phyloP scores from a whole-genome alignment of 1,140 invertebrate genomes.

The Formica selysi region DNA sequence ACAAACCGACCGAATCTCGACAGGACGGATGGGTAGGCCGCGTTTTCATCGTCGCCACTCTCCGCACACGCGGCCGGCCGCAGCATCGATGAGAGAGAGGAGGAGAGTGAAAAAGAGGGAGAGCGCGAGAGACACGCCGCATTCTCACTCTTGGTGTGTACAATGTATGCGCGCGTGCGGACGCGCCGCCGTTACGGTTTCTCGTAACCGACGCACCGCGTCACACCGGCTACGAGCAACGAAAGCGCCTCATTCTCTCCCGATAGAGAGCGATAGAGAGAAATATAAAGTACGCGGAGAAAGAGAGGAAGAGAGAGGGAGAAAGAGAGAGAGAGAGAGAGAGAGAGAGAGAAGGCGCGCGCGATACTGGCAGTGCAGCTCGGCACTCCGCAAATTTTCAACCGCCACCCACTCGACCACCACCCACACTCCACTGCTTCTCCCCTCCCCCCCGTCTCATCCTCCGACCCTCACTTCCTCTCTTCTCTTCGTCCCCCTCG shows the following conservation, averaged over 20 bases:
- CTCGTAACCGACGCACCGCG: slow-evolving; percentile 70
- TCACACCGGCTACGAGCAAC: slow-evolving; percentile 70
- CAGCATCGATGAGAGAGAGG: slow-evolving; percentile 37
- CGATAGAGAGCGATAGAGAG: slow-evolving; percentile 39
- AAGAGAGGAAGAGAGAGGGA: slow-evolving; percentile 4
- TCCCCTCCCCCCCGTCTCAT: slow-evolving; percentile 62
- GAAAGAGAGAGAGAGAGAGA: slow-evolving; percentile 8
- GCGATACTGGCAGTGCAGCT: slow-evolving; percentile 77
- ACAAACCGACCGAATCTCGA: slow-evolving; percentile 85
- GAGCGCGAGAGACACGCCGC: slow-evolving; percentile 20
- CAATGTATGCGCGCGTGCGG: slow-evolving; percentile 31
- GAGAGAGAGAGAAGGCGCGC: slow-evolving; percentile 34
- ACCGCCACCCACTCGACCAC: slow-evolving; percentile 77
- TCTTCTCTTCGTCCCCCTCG: slow-evolving; percentile 24
- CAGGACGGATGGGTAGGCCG: slow-evolving; percentile 82
- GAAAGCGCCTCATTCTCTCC: slow-evolving; percentile 70
- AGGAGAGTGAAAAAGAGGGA: background rate
- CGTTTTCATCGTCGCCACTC: slow-evolving; percentile 82
- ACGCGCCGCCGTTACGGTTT: slow-evolving; percentile 59
- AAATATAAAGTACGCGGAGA: slow-evolving; percentile 62
- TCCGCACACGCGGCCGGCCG: slow-evolving; percentile 63
- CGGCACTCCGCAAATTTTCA: slow-evolving; percentile 86
- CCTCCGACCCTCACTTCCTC: slow-evolving; percentile 69
- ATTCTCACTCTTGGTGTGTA: slow-evolving; percentile 30
- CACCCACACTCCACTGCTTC: slow-evolving; percentile 2